Evolutionary conservation across 1,140 invertebrate species (phyloP), one percentile per base, ranked within the genome.

Genomic region (Drosophila insularis): DNA sequence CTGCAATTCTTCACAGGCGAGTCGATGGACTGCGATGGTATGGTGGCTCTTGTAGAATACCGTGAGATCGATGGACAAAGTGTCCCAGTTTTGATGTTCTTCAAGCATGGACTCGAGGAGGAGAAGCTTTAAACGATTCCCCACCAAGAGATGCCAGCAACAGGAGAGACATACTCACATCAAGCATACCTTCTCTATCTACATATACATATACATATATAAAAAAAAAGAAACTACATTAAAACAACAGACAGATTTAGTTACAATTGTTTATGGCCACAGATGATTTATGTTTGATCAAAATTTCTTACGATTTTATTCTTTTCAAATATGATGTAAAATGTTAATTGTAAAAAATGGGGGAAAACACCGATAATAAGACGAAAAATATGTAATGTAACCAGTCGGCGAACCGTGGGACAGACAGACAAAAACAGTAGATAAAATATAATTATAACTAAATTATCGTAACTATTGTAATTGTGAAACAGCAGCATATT

Each of bases 1-100:
- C 93, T 98, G 21, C 97, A 98, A 90, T 98, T 99, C 91, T 99
- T 98, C 93, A 98, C 97, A 68, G 98, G 98, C 35, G 97, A 98
- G 93, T 97, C 97, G 1, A 98, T 98, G 96, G 97, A 98, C 80
- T 95, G 95, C 70, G 98, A 98, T 74, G 98, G 97, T 69, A 95
- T 98, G 95, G 95, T 99, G n/a, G 97, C 95, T 55, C 93, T 99
- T 69, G 94, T 97, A 91, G 98, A 99, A 92, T 99, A 98, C 90
- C 96, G 98, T 90, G 97, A 98, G 35, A 95, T 97, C 60, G 94
- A 97, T 78, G 96, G 96, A 43, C 93, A 95, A 0, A 96, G 95
- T 77, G 94, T 95, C 13, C 98, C 98, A 43, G 95, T 98, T 64
- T 93, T 99, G 84, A 97, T 98, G 95, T 98, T 98, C 92, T 98